Evolutionary conservation across 35 echinoderm and acorn worm species (phyloP), one percentile per base, ranked within the genome.

Genomic region (Heliocidaris tuberculata): DNA sequence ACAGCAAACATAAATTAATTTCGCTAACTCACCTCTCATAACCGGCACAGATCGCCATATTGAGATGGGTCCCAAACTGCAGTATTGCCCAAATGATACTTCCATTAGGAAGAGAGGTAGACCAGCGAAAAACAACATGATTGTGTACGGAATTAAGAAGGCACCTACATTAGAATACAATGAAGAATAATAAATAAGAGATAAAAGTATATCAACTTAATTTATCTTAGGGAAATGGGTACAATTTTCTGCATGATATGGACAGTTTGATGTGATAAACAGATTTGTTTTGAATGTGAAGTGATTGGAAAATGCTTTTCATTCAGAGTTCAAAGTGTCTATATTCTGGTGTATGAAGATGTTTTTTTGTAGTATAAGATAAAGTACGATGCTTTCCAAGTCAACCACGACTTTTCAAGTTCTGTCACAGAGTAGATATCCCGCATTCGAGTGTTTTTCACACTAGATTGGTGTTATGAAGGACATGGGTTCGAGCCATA

Each of bases 61-160:
- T 85, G 94, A 95, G 47, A 96, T 93, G 47, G 87, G 52, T 24
- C 96, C 96, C 50, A 95, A 31, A 86, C 97, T 98, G 92, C 96
- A 96, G 86, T 96, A 98, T 49, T 98, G 97, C 2, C 97, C 97
- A 50, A 96, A 94, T 24, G 94, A 89, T 27, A 97, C 90, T 50
- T 97, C 97, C 90, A 97, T 31, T 48, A 97, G 94, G 85, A 97
- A 97, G 4, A 97, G 86, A 13, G 97, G 97, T 42, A 97, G 93
- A 11, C 97, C 97, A 49, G 97, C 94, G 48, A 97, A 97, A 48
- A 95, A 85, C 85, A 97, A 94, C 97, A 97, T 97, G 56, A 97
- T 97, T 8, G 65, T 94, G 85, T 97, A 97, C 0, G 97, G 97
- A 31, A 97, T 94, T 24, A 97, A 60, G 85, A 97, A 97, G 30